Conservation (phyloP, 2,797 vertebrate genomes). For the Coregonus sp. region DNA sequence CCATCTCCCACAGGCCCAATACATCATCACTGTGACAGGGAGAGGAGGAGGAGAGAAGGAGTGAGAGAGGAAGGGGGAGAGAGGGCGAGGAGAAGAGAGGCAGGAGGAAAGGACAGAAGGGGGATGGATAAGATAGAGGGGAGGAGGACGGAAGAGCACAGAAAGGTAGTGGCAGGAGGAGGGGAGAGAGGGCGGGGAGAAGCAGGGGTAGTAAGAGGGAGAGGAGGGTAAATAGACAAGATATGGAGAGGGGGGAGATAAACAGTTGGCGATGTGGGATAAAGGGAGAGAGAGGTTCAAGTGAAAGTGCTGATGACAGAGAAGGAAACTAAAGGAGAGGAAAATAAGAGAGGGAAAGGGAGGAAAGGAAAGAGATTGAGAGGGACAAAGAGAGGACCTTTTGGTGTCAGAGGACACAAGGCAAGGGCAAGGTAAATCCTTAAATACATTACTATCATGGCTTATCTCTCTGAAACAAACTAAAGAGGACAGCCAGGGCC, state of each 20-base stretch:
- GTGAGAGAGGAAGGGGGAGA: slow-evolving; percentile 2
- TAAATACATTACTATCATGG: neutral
- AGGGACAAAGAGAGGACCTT: neutral
- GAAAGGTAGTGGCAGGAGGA: too few relatives aligned
- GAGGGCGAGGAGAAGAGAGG: too few relatives aligned
- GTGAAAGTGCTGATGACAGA: neutral
- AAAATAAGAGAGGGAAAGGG: too few relatives aligned
- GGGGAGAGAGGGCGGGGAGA: too few relatives aligned
- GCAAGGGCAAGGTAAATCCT: too few relatives aligned
- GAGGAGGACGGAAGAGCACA: too few relatives aligned
- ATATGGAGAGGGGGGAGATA: neutral
- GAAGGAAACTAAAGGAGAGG: neutral
- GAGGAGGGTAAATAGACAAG: slow-evolving; percentile 13
- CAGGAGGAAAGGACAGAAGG: too few relatives aligned
- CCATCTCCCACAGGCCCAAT: slow-evolving; percentile 46
- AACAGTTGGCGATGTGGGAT: neutral
- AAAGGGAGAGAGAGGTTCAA: neutral
- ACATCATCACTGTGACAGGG: slow-evolving; percentile 45
- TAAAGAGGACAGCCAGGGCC: neutral
- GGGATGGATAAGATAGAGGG: too few relatives aligned
- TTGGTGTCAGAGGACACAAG: neutral
- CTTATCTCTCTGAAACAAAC: neutral
- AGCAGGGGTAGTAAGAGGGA: too few relatives aligned
- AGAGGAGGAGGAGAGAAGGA: slow-evolving; percentile 1
- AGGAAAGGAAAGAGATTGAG: too few relatives aligned